Conservation (phyloP, 1,140 invertebrate genomes). For the Drosophila miranda region DNA sequence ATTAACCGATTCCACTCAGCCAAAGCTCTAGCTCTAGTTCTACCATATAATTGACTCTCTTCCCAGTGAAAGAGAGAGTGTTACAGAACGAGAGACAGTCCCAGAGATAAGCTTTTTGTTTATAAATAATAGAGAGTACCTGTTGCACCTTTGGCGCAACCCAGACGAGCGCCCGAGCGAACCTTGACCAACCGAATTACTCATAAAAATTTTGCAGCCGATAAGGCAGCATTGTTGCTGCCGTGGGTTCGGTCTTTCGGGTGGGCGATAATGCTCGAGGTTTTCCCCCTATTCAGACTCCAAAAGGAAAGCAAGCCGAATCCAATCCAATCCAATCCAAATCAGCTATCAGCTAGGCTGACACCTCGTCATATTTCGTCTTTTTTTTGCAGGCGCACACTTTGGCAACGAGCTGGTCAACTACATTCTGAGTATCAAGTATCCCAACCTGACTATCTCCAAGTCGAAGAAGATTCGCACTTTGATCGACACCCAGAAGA, state of each 20-base stretch:
- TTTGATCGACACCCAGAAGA: constrained; percentile 87
- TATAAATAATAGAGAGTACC: constrained; percentile 70
- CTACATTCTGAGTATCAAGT: constrained; percentile 83
- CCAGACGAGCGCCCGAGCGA: constrained; percentile 65
- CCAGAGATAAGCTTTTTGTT: constrained; percentile 43
- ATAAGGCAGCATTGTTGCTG: constrained; percentile 34
- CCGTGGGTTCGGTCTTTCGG: neutral
- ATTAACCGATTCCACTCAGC: constrained; percentile 59
- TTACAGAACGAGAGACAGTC: constrained; percentile 3
- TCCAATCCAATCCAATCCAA: neutral
- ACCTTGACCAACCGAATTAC: constrained; percentile 76
- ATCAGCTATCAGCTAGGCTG: constrained; percentile 2
- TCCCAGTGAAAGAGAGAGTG: neutral
- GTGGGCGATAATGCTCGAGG: constrained; percentile 16
- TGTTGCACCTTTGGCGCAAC: constrained; percentile 71
- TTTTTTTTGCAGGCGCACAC: constrained; percentile 59
- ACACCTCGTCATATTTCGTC: neutral
- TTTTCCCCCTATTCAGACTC: neutral
- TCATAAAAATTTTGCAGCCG: constrained; percentile 60
- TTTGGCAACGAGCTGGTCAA: constrained; percentile 72
- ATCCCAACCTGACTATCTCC: constrained; percentile 86
- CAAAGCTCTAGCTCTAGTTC: constrained; percentile 51
- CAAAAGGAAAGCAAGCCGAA: too few species aligned
- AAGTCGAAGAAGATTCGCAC: constrained; percentile 86
- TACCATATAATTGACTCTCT: neutral